Evolutionary conservation across 2,888 invertebrate species (phyloP).

Genomic region (Escarpia spicata): DNA sequence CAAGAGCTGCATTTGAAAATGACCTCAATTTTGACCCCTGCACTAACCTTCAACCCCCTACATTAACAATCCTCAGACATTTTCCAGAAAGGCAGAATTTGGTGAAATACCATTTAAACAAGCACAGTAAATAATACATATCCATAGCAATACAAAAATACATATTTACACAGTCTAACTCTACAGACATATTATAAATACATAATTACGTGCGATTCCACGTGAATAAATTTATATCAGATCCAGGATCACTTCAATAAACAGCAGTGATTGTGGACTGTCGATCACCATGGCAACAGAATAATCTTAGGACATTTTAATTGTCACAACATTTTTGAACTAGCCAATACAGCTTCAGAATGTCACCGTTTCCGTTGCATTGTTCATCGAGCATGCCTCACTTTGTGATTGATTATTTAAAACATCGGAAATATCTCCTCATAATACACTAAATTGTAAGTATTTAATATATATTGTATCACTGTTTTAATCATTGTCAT

Average conservation of each 20-base stretch:
- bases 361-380: neutral
- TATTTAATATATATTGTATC: neutral
- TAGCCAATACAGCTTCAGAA: neutral
- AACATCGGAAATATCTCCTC: neutral
- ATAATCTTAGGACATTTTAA: neutral
- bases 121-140: neutral
- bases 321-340: neutral
- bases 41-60: neutral
- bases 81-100: neutral
- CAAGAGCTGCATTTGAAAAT: neutral
- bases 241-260: neutral
- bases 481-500: neutral
- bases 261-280: neutral
- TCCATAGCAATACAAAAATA: neutral
- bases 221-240: neutral
- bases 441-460: neutral
- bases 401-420: neutral
- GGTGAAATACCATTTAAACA: neutral
- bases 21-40: neutral
- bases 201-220: neutral
- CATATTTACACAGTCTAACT: neutral
- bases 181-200: neutral
- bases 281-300: neutral
- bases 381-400: neutral
- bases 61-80: neutral